Conservation (phyloP, 2,113 vertebrate species). For the Onychostruthus taczanowskii region DNA sequence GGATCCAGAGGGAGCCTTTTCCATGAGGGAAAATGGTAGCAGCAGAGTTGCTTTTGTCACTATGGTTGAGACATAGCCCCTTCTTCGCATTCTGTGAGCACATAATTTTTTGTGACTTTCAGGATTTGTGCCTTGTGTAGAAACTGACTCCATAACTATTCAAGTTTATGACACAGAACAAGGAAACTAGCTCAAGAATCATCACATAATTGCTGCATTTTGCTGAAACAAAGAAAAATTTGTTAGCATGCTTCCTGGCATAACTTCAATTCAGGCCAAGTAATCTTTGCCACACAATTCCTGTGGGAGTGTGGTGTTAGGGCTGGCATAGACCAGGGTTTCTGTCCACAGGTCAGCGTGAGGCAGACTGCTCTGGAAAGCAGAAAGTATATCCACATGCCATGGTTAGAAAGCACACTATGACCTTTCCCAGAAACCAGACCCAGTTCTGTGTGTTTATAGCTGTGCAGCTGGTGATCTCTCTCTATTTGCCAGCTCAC, state of each 20-base stretch:
- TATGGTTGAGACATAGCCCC: fast-evolving
- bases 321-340: background rate
- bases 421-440: background rate
- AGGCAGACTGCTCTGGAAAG: background rate
- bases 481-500: background rate
- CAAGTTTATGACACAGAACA: background rate
- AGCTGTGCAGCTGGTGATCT: background rate
- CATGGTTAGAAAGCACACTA: background rate
- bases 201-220: background rate
- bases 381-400: background rate
- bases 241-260: background rate
- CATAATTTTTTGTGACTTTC: background rate
- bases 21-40: background rate
- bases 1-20: background rate
- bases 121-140: background rate
- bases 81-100: background rate
- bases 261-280: background rate
- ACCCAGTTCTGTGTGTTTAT: background rate
- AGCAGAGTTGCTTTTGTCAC: background rate
- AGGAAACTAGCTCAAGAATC: background rate
- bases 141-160: background rate
- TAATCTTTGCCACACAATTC: background rate
- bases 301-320: background rate
- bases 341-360: background rate
- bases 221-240: background rate